These are phyloP conservation scores for Anadara kagoshimensis DNA, from an alignment of 1,140 invertebrate species.

Conservation along the genomic window DNA sequence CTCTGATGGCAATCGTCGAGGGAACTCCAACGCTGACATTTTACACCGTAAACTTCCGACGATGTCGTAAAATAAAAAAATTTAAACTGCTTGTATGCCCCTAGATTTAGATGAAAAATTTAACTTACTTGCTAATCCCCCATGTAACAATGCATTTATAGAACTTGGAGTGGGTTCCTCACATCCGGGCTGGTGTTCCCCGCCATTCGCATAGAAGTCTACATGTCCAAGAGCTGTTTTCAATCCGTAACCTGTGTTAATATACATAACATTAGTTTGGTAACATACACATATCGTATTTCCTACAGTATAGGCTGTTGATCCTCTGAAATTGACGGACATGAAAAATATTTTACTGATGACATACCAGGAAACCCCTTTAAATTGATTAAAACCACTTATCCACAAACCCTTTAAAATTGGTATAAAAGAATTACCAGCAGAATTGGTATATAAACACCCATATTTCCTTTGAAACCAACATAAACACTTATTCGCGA, in stretches of 20 bases:
- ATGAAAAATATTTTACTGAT: no score
- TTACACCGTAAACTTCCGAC: not conserved
- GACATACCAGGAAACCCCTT: no score
- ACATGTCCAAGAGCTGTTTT: conserved; percentile 45
- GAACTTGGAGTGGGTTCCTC: conserved; percentile 14
- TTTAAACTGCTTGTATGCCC: not conserved
- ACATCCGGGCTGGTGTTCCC: conserved; percentile 56
- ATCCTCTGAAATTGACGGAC: no score
- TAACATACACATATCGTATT: no score
- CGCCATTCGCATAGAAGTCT: conserved; percentile 62
- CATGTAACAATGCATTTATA: conserved; percentile 20
- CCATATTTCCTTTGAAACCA: no score
- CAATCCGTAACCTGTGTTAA: conserved; percentile 41
- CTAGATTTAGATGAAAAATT: not conserved
- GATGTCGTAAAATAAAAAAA: not conserved
- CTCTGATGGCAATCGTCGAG: not conserved
- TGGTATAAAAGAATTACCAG: no score
- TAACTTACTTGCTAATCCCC: conserved; percentile 26
- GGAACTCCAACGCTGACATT: not conserved
- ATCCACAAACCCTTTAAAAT: no score
- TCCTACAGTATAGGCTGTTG: no score
- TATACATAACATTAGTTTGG: not conserved
- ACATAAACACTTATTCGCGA: no score
- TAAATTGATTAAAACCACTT: no score
- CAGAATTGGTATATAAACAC: no score